Conservation (phyloP, 2,888 invertebrate genomes). For the Cosmia pyralina region DNA sequence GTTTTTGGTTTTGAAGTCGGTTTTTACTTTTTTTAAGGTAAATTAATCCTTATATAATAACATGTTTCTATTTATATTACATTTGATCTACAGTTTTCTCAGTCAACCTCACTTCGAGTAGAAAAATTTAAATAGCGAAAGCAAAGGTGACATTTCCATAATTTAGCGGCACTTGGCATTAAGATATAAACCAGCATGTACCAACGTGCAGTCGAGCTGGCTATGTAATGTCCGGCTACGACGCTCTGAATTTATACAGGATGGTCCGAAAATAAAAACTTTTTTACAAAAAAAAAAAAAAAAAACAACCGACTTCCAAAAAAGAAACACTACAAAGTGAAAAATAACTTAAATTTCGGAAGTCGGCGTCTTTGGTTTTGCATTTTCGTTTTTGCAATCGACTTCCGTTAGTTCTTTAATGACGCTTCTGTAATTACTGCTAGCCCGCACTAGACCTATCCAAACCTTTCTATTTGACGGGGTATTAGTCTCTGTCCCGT, state of each 20-base stretch:
- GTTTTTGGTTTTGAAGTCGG: too few species aligned
- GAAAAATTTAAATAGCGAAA: background rate
- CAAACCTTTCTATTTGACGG: background rate
- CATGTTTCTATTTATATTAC: too few species aligned
- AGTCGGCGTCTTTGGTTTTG: too few species aligned
- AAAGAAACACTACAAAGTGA: too few species aligned
- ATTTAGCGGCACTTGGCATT: constrained; percentile 14
- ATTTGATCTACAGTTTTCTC: background rate
- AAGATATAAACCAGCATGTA: constrained; percentile 15
- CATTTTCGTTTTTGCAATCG: background rate
- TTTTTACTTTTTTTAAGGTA: too few species aligned
- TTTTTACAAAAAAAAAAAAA: too few species aligned
- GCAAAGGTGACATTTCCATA: background rate
- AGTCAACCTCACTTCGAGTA: too few species aligned
- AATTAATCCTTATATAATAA: too few species aligned
- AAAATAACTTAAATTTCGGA: too few species aligned
- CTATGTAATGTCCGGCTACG: constrained; percentile 32
- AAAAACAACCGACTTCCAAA: too few species aligned
- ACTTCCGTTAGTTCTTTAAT: too few species aligned
- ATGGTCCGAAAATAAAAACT: background rate
- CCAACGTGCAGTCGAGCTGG: constrained; percentile 22
- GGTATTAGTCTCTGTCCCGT: too few species aligned
- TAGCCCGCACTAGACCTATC: background rate
- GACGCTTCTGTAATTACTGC: background rate
- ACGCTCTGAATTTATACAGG: constrained; percentile 25